These are phyloP conservation scores for Ginglymostoma cirratum DNA, from an alignment of 2,113 vertebrate genomes.

Conservation along the genomic window DNA sequence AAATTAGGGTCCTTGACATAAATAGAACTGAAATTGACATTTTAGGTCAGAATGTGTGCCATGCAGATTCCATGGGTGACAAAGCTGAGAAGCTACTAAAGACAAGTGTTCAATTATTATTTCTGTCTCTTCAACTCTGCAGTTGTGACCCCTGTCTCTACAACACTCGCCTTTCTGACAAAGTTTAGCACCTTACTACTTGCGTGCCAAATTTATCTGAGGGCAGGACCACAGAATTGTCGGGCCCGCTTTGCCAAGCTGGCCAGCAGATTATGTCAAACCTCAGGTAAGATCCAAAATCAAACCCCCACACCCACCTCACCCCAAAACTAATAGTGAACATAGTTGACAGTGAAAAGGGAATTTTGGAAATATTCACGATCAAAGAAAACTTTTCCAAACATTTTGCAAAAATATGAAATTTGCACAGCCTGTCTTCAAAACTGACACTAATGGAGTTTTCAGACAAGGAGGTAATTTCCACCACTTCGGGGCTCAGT, in stretches of 20 bases:
- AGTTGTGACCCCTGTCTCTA: background rate
- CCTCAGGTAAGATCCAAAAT: background rate
- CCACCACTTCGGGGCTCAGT: background rate
- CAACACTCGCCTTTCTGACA: background rate
- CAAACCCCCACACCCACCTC: too few species aligned
- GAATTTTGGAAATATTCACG: background rate
- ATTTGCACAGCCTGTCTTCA: background rate
- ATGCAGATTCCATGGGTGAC: background rate
- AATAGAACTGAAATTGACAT: background rate
- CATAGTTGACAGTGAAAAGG: background rate
- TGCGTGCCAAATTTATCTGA: background rate
- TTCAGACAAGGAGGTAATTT: background rate
- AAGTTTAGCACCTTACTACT: background rate
- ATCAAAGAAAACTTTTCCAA: background rate
- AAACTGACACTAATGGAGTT: background rate
- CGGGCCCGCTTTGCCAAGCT: background rate
- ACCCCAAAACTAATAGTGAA: background rate
- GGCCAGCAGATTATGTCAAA: background rate
- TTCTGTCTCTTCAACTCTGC: background rate
- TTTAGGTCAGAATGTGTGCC: too few species aligned
- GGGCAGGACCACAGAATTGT: background rate
- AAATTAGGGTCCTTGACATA: background rate
- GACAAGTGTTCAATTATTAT: background rate
- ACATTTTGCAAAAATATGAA: background rate
- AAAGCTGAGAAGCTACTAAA: background rate